Percentiles rank a stretch among this genome's conserved stretches.
Evolutionary conservation across 2,888 invertebrate species (phyloP).

Genomic region (Brachypalpus laphriformis): DNA sequence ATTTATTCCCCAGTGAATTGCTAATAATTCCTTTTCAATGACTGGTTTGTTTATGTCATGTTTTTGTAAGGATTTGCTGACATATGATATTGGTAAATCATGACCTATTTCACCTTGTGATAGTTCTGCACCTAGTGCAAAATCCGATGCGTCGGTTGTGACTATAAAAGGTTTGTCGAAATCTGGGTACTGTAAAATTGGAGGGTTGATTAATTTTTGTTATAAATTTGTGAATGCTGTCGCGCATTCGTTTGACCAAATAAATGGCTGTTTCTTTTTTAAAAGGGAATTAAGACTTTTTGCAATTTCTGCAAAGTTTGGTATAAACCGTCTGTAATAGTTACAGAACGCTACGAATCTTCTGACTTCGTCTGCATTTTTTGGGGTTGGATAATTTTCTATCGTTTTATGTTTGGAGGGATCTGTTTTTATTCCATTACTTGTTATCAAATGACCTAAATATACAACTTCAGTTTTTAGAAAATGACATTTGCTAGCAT

Average conservation of each 20-base stretch:
- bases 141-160: background rate
- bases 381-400: too few species aligned
- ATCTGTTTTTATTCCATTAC: too few species aligned
- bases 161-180: background rate
- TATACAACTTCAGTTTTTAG: constrained; percentile 60
- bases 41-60: too few species aligned
- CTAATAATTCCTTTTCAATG: too few species aligned
- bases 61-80: too few species aligned
- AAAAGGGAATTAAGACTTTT: constrained; percentile 62
- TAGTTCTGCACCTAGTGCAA: background rate
- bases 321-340: constrained; percentile 72
- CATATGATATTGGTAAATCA: background rate
- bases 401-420: too few species aligned
- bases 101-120: constrained; percentile 18
- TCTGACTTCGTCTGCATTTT: too few species aligned
- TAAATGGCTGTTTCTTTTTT: constrained; percentile 56
- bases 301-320: constrained; percentile 75
- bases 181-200: constrained; percentile 34
- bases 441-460: too few species aligned
- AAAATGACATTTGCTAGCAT: constrained; percentile 57
- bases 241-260: background rate
- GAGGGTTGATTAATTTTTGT: background rate
- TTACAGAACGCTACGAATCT: background rate
- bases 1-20: too few species aligned
- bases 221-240: background rate